A percentile compares a stretch with the other conserved stretches of the same genome.
Conservation (phyloP, 2,888 invertebrate species). For the Dynastes grantii region DNA sequence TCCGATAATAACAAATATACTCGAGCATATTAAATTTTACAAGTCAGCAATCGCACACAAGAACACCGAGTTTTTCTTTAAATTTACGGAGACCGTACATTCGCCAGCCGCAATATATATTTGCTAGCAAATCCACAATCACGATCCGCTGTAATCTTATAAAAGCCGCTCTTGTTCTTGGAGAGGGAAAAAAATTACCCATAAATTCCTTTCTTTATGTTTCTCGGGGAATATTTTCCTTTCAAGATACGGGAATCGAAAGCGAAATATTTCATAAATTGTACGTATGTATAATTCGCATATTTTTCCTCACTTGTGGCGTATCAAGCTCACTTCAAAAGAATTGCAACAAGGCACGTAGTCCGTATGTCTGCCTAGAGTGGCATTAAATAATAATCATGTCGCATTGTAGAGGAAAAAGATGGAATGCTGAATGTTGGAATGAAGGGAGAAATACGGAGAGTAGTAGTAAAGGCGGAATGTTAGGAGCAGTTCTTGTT, state of each 20-base stretch:
- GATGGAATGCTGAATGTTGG: neutral
- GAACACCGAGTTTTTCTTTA: too few species aligned
- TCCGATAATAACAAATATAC: too few species aligned
- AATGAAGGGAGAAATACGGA: neutral
- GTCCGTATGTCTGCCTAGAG: neutral
- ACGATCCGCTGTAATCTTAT: neutral
- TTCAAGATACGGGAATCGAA: constrained; percentile 9
- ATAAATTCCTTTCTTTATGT: constrained; percentile 9
- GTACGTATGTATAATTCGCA: constrained; percentile 10
- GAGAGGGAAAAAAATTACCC: neutral
- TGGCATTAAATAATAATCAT: neutral
- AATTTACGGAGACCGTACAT: too few species aligned
- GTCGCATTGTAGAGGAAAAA: neutral
- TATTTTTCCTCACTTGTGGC: constrained; percentile 3
- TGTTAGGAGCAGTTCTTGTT: neutral
- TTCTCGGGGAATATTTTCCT: neutral
- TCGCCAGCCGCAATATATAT: too few species aligned
- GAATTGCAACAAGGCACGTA: constrained; percentile 1
- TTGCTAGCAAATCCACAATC: too few species aligned
- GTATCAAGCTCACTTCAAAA: neutral
- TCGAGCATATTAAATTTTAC: too few species aligned
- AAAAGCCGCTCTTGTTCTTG: neutral
- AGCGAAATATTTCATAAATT: constrained; percentile 6
- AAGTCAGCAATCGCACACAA: too few species aligned
- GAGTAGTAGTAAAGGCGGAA: neutral